Conservation (phyloP, 2,888 invertebrate genomes). For the Scotopteryx bipunctaria region DNA sequence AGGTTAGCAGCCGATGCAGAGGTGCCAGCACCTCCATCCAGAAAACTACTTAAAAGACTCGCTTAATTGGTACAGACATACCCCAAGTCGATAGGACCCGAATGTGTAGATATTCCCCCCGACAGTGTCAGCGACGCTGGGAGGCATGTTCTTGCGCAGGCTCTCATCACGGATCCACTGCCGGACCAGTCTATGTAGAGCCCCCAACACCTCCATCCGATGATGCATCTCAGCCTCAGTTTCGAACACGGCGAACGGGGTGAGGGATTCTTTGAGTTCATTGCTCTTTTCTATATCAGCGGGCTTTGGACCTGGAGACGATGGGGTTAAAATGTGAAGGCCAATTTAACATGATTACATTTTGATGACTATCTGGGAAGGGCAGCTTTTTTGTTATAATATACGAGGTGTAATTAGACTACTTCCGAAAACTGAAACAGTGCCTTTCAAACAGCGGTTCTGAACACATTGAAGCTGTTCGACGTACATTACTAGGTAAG, state of each 20-base stretch:
- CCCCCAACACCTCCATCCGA: constrained; percentile 92
- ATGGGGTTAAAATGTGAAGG: not conserved
- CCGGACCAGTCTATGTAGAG: constrained; percentile 94
- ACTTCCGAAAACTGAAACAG: too few species aligned
- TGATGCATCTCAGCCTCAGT: constrained; percentile 95
- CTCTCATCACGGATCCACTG: constrained; percentile 97
- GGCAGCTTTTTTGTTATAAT: too few species aligned
- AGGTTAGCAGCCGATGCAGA: too few species aligned
- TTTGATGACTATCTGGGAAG: not conserved
- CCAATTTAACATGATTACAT: not conserved
- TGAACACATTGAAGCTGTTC: too few species aligned
- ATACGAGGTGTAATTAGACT: too few species aligned
- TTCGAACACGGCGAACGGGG: constrained; percentile 95
- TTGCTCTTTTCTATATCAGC: constrained; percentile 89
- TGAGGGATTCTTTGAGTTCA: constrained; percentile 90
- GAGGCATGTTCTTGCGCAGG: constrained; percentile 95
- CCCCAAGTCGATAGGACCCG: constrained; percentile 97
- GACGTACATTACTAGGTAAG: too few species aligned
- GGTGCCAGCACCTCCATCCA: too few species aligned
- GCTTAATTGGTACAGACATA: too few species aligned
- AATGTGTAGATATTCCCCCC: constrained; percentile 99
- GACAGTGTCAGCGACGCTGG: constrained; percentile 93
- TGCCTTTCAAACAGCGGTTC: too few species aligned
- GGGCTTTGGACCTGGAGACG: constrained; percentile 85
- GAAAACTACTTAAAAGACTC: too few species aligned